Evolutionary conservation across 2,888 invertebrate species (phyloP), one percentile per base, ranked within the genome.

Genomic region (Drosophila ochracea): DNA sequence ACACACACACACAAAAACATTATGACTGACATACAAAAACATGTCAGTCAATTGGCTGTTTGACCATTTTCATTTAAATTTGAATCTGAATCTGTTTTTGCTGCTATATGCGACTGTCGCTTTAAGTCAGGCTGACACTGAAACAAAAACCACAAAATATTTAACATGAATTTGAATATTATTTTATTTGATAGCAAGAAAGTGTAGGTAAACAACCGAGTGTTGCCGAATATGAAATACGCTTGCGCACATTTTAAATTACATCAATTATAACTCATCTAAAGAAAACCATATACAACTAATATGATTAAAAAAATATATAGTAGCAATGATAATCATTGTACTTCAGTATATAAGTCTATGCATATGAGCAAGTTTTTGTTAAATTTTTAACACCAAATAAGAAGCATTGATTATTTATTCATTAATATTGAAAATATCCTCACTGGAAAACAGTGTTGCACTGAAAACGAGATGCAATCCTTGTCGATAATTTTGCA

Each of bases 31-130:
- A 60, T 28, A 39, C 47, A 73, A 43, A 72, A 43, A 68, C 54
- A 68, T 68, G 87, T 87, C 87, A 78, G 65, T 81, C 82, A 76
- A 64, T 89, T 89, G 84, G 80, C 87, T 80, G 49, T 52, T 54
- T 31, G 52, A 57, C 70, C 54, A 89, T 76, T 87, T 74, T 79
- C 72, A 84, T 25, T 1, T 25, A 25, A 25, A 25, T 25, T 25
- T 25, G 25, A 25, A 1, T 25, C 25, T 80, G 68, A 76, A 80
- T 54, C 9, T 31, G 63, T 68, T 67, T 61, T 57, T 53, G 57
- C 37, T 47, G 68, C 31, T 68, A 41, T 50, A 57, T 66, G 53
- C 60, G 54, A 50, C 30, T 58, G 49, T 37, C 50, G 55, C 76
- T 81, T 64, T 70, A 87, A 85, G 88, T 75, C 76, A 71, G 74